These are phyloP conservation scores for Neelides sp. DNA, from an alignment of 1,140 invertebrate species.

Conservation along the genomic window DNA sequence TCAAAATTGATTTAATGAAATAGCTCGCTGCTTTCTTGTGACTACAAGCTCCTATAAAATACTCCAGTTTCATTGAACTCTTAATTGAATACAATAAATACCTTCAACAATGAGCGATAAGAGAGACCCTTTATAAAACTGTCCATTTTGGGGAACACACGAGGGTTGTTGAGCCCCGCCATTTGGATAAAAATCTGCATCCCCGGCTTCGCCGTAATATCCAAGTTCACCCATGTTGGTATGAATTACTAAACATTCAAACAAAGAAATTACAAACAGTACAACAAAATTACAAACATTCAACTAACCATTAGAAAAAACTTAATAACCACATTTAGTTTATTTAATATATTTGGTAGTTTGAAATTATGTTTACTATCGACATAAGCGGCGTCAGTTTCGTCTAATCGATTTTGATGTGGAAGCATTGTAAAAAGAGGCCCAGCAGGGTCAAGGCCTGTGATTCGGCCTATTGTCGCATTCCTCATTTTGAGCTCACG, in stretches of 20 bases:
- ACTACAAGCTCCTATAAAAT: slow-evolving; percentile 24
- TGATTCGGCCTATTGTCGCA: slow-evolving; percentile 21
- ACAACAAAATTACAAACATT: no score
- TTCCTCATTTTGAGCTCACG: slow-evolving; percentile 11
- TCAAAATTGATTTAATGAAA: slow-evolving; percentile 16
- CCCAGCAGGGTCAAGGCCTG: slow-evolving; percentile 27
- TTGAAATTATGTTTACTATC: no score
- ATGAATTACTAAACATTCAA: no score
- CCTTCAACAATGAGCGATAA: background rate
- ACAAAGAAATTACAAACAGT: no score
- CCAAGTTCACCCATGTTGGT: slow-evolving; percentile 4
- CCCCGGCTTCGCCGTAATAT: background rate
- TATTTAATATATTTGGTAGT: no score
- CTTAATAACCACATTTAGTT: no score
- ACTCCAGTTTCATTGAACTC: background rate
- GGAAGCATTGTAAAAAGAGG: slow-evolving; percentile 15
- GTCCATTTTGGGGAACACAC: slow-evolving; percentile 16
- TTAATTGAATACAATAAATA: background rate
- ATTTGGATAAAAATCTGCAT: slow-evolving; percentile 22
- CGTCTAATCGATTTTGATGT: slow-evolving; percentile 11
- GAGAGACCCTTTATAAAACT: background rate
- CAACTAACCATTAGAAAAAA: no score
- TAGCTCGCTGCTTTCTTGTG: slow-evolving; percentile 28
- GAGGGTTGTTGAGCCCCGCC: slow-evolving; percentile 24
- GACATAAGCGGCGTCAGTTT: slow-evolving; percentile 7